Conservation (phyloP, 2,888 invertebrate species). For the Leptarthrus brevirostris region DNA sequence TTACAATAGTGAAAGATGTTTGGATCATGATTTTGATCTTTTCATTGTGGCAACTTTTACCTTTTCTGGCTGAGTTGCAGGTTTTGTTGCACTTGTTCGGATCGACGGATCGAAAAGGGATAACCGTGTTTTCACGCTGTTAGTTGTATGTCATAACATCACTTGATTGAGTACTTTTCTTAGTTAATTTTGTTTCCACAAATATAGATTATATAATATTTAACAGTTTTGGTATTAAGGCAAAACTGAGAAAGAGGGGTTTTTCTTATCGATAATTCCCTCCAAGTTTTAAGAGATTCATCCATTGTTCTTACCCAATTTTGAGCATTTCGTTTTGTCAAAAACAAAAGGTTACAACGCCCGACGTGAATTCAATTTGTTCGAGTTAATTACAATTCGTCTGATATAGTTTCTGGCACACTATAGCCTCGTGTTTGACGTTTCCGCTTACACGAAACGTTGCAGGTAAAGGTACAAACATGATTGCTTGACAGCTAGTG, state of each 20-base stretch:
- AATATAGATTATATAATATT: too few relatives aligned
- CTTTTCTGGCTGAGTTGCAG: constrained; percentile 13
- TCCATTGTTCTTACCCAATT: not conserved
- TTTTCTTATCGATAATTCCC: too few relatives aligned
- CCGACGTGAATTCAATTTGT: constrained; percentile 44
- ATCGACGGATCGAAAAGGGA: constrained; percentile 27
- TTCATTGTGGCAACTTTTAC: constrained; percentile 40
- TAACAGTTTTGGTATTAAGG: too few relatives aligned
- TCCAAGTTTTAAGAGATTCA: too few relatives aligned
- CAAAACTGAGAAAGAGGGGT: too few relatives aligned
- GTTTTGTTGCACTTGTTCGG: constrained; percentile 22
- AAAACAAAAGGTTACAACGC: constrained; percentile 27
- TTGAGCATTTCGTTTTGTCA: constrained; percentile 7
- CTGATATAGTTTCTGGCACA: constrained; percentile 42
- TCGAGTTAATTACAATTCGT: constrained; percentile 43
- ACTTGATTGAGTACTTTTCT: too few relatives aligned
- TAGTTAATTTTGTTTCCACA: too few relatives aligned
- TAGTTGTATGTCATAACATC: too few relatives aligned
- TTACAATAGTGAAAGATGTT: constrained; percentile 46
- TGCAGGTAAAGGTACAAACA: constrained; percentile 32
- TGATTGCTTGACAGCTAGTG: constrained; percentile 44
- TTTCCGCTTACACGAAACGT: constrained; percentile 40
- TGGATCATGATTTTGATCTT: constrained; percentile 36
- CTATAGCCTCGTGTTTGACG: constrained; percentile 45
- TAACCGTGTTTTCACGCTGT: constrained; percentile 17